Conservation (phyloP, 2,113 vertebrate genomes). For the Corynorhinus townsendii region DNA sequence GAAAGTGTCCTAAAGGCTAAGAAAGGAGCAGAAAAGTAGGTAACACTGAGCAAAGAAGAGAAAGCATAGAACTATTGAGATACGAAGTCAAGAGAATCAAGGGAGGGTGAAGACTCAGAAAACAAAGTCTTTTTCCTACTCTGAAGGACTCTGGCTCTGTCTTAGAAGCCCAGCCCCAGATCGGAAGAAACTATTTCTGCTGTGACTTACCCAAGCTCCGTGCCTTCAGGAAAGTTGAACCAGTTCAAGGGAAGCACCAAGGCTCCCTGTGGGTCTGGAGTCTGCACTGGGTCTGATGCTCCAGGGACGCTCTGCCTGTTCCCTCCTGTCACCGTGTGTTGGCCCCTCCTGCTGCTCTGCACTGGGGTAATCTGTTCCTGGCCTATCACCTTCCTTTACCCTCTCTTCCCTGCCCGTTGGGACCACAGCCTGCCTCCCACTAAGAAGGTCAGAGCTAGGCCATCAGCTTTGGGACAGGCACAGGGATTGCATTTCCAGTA, state of each 20-base stretch:
- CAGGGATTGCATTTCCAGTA: not conserved
- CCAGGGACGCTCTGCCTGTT: not conserved
- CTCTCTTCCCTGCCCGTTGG: not conserved
- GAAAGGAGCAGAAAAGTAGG: slow-evolving; percentile 62
- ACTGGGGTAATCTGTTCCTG: not conserved
- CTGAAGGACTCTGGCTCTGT: not conserved
- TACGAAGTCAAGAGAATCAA: not conserved
- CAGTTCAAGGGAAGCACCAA: not conserved
- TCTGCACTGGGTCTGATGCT: too few relatives aligned
- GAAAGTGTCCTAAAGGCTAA: slow-evolving; percentile 63
- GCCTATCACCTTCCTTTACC: not conserved
- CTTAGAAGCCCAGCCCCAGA: not conserved
- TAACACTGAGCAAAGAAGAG: slow-evolving; percentile 55
- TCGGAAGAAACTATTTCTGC: not conserved
- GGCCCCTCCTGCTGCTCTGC: not conserved
- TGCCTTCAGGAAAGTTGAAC: not conserved
- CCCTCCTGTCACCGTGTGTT: not conserved
- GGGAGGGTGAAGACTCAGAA: not conserved
- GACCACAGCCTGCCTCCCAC: not conserved
- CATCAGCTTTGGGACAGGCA: not conserved
- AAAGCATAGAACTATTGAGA: not conserved
- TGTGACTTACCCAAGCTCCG: not conserved
- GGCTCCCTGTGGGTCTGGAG: too few relatives aligned
- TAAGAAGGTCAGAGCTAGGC: not conserved
- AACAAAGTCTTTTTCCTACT: not conserved